These are phyloP conservation scores for Lophura swinhoii DNA, from an alignment of 2,797 vertebrate species.

Conservation along the genomic window DNA sequence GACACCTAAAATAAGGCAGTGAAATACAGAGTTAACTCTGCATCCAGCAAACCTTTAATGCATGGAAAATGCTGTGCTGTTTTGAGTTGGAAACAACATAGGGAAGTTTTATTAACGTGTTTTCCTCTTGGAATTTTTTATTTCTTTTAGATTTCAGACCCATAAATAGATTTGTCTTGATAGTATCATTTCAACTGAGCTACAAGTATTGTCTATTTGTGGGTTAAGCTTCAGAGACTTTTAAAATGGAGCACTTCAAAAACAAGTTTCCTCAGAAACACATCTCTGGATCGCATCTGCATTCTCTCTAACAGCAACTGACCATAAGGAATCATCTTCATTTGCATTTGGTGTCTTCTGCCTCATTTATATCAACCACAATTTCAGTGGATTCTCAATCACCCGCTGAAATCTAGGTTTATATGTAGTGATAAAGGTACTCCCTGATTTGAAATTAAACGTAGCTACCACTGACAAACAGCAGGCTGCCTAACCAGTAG, in stretches of 20 bases:
- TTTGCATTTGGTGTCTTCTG: neutral
- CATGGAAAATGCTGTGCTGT: accelerated
- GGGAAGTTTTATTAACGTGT: neutral
- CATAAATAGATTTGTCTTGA: neutral
- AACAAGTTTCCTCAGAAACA: neutral
- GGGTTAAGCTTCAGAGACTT: neutral
- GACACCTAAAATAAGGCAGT: slow-evolving; percentile 9
- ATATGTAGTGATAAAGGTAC: accelerated
- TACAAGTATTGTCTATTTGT: neutral
- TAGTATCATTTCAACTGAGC: neutral
- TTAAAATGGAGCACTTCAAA: neutral
- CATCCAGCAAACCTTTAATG: neutral
- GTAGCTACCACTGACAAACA: neutral
- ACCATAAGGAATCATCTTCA: neutral
- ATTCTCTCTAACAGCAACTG: neutral
- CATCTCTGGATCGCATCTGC: neutral
- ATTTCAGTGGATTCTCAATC: neutral
- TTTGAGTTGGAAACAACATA: neutral
- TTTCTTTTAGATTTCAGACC: neutral
- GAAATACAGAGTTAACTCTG: neutral
- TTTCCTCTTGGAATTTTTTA: neutral
- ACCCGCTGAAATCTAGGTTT: neutral
- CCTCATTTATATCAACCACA: neutral
- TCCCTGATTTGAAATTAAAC: neutral
- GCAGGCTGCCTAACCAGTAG: neutral